Base-by-base conservation (phyloP, 92 coral and sea anemone species). In the Porites cylindrica region DNA sequence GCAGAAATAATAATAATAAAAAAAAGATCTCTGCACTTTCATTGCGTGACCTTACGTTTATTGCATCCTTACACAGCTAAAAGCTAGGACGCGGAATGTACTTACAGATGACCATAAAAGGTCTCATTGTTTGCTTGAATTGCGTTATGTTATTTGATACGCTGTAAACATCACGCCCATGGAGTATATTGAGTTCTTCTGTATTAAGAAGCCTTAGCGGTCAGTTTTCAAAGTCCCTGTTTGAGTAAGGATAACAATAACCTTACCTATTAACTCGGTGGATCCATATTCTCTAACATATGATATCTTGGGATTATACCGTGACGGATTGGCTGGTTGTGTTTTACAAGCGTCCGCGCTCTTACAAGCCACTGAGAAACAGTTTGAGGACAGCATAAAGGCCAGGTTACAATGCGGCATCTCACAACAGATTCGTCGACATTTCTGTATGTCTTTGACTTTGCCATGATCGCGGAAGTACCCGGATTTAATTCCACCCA, bases 301-400 rank as follows among this genome's bases (percentile, higher is more conserved):
- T 8, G 99, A 97, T 24, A 97, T 91, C 61, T 92, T 82, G 1
- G 99, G 99, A 59, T 84, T 79, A 69, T 91, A 97, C 20, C 91
- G 91, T 51, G 99, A 95, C 18, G 99, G 92, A 10, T 92, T 91
- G 0, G 99, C 96, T 0, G 94, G 92, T 85, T 95, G 98, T 8
- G 96, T 93, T 73, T 93, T 96, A 65, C 99, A 97, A 7, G 93
- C 88, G 26, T 64, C 90, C n/a, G 89, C 93, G 70, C 88, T 97
- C 71, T 97, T 97, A 74, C 99, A 97, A 50, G 88, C 97, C n/a
- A 97, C 99, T 20, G 99, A 90, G 81, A 97, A 97, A 74, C 99
- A 97, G 89, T 91, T 97, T 43, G 92, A 94, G 0, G 97, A 92
- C 26, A 97, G 90, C 91, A 97, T 97, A 80, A 97, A 97, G 52